Evolutionary conservation across 2,797 vertebrate genomes (phyloP).

Genomic region (Apodemus agrarius): DNA sequence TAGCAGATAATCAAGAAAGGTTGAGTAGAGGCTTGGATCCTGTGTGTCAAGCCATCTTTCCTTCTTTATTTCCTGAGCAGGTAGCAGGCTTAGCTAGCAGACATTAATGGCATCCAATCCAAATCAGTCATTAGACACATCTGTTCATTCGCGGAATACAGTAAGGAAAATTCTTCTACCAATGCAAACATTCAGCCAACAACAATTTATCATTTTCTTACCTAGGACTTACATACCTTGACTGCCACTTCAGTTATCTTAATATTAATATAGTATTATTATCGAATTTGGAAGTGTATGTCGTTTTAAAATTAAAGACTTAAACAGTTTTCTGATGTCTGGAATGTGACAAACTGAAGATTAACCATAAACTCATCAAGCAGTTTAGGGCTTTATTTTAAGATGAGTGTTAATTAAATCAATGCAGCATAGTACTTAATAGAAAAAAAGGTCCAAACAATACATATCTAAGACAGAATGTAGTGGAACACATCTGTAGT

Average conservation of each 20-base stretch:
- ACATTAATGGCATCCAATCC: too few species aligned
- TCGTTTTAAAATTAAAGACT: conserved; percentile 24
- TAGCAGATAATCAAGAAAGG: background rate
- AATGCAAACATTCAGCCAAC: background rate
- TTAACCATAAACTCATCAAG: conserved; percentile 2
- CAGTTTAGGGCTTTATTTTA: background rate
- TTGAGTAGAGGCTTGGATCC: background rate
- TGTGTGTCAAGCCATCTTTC: background rate
- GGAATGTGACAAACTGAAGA: background rate
- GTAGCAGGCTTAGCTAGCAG: background rate
- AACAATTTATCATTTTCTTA: background rate
- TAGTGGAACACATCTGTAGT: background rate
- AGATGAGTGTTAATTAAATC: background rate
- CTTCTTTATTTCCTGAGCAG: background rate
- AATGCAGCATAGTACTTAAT: background rate
- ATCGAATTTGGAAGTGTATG: conserved; percentile 30
- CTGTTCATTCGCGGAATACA: background rate
- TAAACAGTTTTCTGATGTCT: conserved; percentile 68
- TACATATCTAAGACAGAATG: background rate
- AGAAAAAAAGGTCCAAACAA: conserved; percentile 1
- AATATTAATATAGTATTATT: conserved; percentile 11
- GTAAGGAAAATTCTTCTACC: background rate
- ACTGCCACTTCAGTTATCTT: background rate
- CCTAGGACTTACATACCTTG: background rate
- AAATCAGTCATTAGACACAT: background rate